Conservation (phyloP, 2,797 vertebrate species). For the Distichodus sexfasciatus region DNA sequence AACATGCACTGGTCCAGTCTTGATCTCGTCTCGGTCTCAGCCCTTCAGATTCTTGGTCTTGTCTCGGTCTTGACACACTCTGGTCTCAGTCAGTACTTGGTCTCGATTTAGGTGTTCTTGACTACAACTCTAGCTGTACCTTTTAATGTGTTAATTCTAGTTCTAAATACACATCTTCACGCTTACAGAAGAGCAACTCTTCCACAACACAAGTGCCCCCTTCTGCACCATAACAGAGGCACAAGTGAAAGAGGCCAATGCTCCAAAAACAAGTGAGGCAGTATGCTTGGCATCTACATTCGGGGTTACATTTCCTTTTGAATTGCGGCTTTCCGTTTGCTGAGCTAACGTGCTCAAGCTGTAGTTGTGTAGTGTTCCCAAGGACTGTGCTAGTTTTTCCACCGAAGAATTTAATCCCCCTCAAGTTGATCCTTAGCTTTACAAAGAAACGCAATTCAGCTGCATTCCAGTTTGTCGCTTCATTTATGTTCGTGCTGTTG, state of each 20-base stretch:
- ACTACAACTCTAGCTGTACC: too few relatives aligned
- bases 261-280: slow-evolving; percentile 19
- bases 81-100: too few relatives aligned
- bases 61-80: too few relatives aligned
- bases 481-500: slow-evolving; percentile 33
- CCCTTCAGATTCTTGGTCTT: too few relatives aligned
- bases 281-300: background rate
- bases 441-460: slow-evolving; percentile 44
- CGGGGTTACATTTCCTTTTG: slow-evolving; percentile 10
- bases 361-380: too few relatives aligned
- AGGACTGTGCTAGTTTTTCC: slow-evolving; percentile 13
- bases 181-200: background rate
- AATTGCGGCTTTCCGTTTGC: slow-evolving; percentile 8
- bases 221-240: background rate
- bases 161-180: slow-evolving; percentile 11
- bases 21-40: too few relatives aligned
- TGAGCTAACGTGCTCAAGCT: too few relatives aligned
- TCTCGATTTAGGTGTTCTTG: too few relatives aligned
- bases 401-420: slow-evolving; percentile 36
- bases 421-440: slow-evolving; percentile 37
- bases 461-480: slow-evolving; percentile 41
- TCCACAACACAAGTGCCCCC: too few relatives aligned
- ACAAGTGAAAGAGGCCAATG: background rate
- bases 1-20: too few relatives aligned
- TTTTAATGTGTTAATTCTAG: too few relatives aligned